Base-by-base conservation (phyloP, 1,140 invertebrate species). In the Aphaenogaster floridana region DNA sequence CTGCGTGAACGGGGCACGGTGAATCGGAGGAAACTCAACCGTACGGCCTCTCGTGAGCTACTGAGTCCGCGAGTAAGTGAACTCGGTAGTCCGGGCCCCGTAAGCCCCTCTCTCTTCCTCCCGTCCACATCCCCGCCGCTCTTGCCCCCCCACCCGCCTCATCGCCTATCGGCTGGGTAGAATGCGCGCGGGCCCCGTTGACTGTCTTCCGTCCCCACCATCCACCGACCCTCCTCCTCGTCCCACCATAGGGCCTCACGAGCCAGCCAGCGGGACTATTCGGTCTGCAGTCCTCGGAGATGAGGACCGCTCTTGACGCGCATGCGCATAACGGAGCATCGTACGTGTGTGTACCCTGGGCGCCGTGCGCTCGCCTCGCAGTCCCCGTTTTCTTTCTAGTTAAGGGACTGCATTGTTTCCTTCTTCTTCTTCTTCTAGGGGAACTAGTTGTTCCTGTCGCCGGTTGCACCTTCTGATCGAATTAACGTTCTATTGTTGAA, bases 21-120 rank as follows among this genome's bases (percentile, higher is more conserved):
- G 21, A 72, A 54, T 77, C 76, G 54, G 54, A 64, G 45, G 6
- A 34, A 50, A 64, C 78, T 61, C 88, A 72, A 81, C 79, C 88
- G 91, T 48, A 28, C 57, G 80, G 91, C 88, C 91, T 93, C 94
- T 94, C 90, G 92, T 92, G 93, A 93, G 92, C 93, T 93, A 95
- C 95, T 95, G 94, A 93, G 89, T 92, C 88, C 90, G 91, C 92
- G 83, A 90, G 68, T 85, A 69, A 69, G 90, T 79, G 59, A 64
- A 57, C 91, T 92, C 89, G 91, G 88, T 89, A 68, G 63, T 90
- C 91, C 87, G 89, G 94, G 93, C 93, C 93, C 93, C 93, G 93
- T 85, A 88, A 48, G n/a, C 66, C 86, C 80, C 89, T 88, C 78
- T 76, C 17, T 45, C 83, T 74, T 57, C 81, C 83, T 64, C 34